These are phyloP conservation scores for Synanthedon vespiformis DNA, from an alignment of 2,888 invertebrate species.

Conservation along the genomic window DNA sequence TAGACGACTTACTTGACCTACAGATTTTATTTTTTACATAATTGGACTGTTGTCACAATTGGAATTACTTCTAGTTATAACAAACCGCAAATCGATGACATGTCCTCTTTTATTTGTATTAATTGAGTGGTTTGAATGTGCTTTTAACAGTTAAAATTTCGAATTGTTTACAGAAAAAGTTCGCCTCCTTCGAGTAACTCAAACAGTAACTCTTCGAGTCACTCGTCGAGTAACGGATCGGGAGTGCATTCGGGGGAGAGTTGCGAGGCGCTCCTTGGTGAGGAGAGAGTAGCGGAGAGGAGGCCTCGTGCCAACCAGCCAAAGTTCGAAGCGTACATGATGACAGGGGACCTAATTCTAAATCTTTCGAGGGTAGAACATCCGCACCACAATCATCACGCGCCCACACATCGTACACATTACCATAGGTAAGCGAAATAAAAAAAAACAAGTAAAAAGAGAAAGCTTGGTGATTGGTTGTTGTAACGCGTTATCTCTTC, in stretches of 20 bases:
- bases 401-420: constrained; percentile 59
- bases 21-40: too few relatives aligned
- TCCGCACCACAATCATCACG: constrained; percentile 66
- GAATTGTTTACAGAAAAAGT: constrained; percentile 29
- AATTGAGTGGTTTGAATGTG: too few relatives aligned
- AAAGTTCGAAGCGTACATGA: constrained; percentile 95
- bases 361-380: constrained; percentile 88
- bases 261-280: constrained; percentile 48
- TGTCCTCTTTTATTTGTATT: too few relatives aligned
- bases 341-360: constrained; percentile 96
- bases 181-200: constrained; percentile 57
- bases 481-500: too few relatives aligned
- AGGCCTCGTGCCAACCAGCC: constrained; percentile 46
- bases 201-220: constrained; percentile 51
- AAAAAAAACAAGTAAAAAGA: too few relatives aligned
- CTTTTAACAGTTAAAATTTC: too few relatives aligned
- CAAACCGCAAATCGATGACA: too few relatives aligned
- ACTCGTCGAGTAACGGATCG: constrained; percentile 58
- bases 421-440: constrained; percentile 42
- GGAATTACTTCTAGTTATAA: too few relatives aligned
- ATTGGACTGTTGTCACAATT: too few relatives aligned
- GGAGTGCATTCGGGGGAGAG: constrained; percentile 69
- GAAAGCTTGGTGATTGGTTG: too few relatives aligned
- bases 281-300: constrained; percentile 44
- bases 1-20: too few relatives aligned